Conservation (phyloP, 2,888 invertebrate species). For the Rhamphomyia laevipes region DNA sequence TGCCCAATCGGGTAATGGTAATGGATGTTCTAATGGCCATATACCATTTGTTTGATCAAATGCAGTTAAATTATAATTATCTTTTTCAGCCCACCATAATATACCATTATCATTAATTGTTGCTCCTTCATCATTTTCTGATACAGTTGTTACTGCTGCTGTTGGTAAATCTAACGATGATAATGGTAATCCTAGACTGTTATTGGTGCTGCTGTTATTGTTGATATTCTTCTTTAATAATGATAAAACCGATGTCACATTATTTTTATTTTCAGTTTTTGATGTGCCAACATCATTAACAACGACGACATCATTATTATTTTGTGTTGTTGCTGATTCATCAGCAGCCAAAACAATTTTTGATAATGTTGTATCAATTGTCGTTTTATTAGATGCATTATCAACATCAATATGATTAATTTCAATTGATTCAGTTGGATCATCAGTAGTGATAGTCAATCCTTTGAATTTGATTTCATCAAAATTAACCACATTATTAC, state of each 20-base stretch:
- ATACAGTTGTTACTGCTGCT: slow-evolving; percentile 20
- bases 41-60: slow-evolving; percentile 41
- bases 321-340: neutral
- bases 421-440: neutral
- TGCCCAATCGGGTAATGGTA: slow-evolving; percentile 68
- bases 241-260: neutral
- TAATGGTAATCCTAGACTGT: too few species aligned
- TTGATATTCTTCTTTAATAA: slow-evolving; percentile 8
- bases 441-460: slow-evolving; percentile 22
- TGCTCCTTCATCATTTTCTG: slow-evolving; percentile 6
- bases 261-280: slow-evolving; percentile 1
- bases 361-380: too few species aligned
- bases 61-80: slow-evolving; percentile 36
- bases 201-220: slow-evolving; percentile 10
- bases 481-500: neutral
- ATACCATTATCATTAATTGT: neutral
- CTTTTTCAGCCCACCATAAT: slow-evolving; percentile 27
- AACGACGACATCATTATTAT: neutral
- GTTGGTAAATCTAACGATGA: too few species aligned
- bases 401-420: slow-evolving; percentile 2
- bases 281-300: slow-evolving; percentile 9
- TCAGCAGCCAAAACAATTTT: too few species aligned
- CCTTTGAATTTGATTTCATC: slow-evolving; percentile 5
- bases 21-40: slow-evolving; percentile 57
- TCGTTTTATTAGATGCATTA: neutral